These are phyloP conservation scores for Trissonchulus latispiculum DNA, from an alignment of 2,888 invertebrate species.

Conservation along the genomic window DNA sequence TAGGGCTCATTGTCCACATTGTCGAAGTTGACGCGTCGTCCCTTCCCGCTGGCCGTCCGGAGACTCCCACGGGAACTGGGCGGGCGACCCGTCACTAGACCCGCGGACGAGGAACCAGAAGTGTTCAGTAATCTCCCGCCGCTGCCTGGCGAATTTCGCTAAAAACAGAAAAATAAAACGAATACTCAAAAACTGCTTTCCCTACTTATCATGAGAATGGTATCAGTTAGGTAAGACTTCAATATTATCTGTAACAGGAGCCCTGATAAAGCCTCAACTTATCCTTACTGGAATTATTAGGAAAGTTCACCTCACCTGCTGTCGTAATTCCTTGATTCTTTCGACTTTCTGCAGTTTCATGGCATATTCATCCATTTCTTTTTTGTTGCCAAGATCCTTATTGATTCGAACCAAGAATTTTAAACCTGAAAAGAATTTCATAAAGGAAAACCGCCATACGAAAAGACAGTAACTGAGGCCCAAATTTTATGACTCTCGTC, in stretches of 20 bases:
- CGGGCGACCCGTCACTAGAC: slow-evolving; percentile 9
- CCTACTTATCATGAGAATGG: no score
- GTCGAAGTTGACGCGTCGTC: slow-evolving; percentile 24
- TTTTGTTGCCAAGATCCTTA: slow-evolving; percentile 72
- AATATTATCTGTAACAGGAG: no score
- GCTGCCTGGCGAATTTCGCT: no score
- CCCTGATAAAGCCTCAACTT: no score
- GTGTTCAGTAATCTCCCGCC: no score
- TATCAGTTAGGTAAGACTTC: no score
- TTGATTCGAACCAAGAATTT: slow-evolving; percentile 76
- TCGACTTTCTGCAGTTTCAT: slow-evolving; percentile 68
- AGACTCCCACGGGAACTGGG: slow-evolving; percentile 27
- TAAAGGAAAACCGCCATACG: not conserved
- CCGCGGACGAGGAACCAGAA: not conserved
- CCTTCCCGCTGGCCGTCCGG: slow-evolving; percentile 26
- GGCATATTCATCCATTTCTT: slow-evolving; percentile 71
- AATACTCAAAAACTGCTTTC: no score
- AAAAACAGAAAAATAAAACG: no score
- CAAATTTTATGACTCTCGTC: no score
- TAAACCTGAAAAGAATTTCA: slow-evolving; percentile 52
- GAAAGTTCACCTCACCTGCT: slow-evolving; percentile 39
- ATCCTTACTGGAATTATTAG: no score
- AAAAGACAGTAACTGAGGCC: not conserved
- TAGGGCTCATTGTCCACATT: slow-evolving; percentile 27
- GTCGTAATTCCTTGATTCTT: slow-evolving; percentile 46